Percentiles rank a stretch among this genome's conserved stretches.
phyloP scores from a whole-genome alignment of 2,888 invertebrate genomes.

The Spilarctia lutea region DNA sequence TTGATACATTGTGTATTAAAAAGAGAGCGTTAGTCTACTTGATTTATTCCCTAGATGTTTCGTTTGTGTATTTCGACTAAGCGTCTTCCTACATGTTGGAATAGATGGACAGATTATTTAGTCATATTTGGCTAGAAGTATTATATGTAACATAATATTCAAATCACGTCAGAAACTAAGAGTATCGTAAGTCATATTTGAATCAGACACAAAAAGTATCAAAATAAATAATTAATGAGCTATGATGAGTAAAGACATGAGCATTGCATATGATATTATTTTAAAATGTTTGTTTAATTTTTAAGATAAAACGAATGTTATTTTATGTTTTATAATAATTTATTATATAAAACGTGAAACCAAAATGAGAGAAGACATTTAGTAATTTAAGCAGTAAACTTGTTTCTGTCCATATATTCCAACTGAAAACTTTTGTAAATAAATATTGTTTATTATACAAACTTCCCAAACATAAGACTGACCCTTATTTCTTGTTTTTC shows the following conservation, averaged over 20 bases:
- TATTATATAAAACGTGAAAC: neutral
- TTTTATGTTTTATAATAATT: neutral
- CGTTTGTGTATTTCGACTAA: constrained; percentile 76
- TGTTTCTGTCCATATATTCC: constrained; percentile 48
- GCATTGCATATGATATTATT: neutral
- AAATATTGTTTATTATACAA: constrained; percentile 81
- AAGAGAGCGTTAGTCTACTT: constrained; percentile 62
- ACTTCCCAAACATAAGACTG: constrained; percentile 87
- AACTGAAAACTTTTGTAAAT: constrained; percentile 79
- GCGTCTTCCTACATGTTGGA: constrained; percentile 73
- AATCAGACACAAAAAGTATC: neutral
- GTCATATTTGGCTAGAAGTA: constrained; percentile 40
- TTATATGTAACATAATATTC: constrained; percentile 2
- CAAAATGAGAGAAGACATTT: constrained; percentile 26
- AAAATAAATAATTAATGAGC: neutral
- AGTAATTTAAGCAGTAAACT: constrained; percentile 22
- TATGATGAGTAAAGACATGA: neutral
- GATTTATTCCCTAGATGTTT: constrained; percentile 74
- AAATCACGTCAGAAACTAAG: neutral
- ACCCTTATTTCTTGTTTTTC: constrained; percentile 85
- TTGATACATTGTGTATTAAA: constrained; percentile 74
- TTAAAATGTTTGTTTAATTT: neutral
- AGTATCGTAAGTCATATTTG: neutral
- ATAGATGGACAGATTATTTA: constrained; percentile 47
- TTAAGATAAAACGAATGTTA: neutral